phyloP scores from a whole-genome alignment of 1,140 invertebrate genomes.

The Drosophila pseudoananassae region DNA sequence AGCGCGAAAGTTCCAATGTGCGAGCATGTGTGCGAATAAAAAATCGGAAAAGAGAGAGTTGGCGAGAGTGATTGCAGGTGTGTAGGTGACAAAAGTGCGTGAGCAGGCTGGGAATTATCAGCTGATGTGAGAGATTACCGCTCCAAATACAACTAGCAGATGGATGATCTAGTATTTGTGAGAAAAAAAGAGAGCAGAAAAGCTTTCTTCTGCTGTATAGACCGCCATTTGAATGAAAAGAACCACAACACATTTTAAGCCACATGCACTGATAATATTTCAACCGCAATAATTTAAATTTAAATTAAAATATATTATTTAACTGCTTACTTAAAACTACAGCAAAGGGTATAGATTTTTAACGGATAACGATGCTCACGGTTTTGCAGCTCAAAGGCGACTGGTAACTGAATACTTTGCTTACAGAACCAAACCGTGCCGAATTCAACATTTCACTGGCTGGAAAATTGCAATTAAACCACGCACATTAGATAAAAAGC shows the following conservation, averaged over 20 bases:
- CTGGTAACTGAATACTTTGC: constrained; percentile 23
- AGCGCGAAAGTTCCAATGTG: constrained; percentile 9
- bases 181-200: constrained; percentile 3
- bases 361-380: not conserved
- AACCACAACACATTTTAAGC: not conserved
- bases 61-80: constrained; percentile 1
- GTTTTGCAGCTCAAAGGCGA: constrained; percentile 6
- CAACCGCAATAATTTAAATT: constrained; percentile 17
- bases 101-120: constrained; percentile 23
- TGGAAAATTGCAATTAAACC: constrained; percentile 51
- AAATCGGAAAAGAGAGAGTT: constrained; percentile 1
- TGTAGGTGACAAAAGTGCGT: constrained; percentile 55
- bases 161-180: not conserved
- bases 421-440: constrained; percentile 13
- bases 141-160: not conserved
- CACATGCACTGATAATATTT: not conserved
- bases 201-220: not conserved
- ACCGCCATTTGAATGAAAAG: not conserved
- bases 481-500: constrained; percentile 42
- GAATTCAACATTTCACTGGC: constrained; percentile 20
- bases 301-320: constrained; percentile 9
- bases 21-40: not conserved
- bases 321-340: not conserved
- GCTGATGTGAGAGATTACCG: constrained; percentile 9
- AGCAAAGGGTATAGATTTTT: not conserved